Base-by-base conservation (phyloP, 2,888 invertebrate genomes). In the Drosophila colorata region DNA sequence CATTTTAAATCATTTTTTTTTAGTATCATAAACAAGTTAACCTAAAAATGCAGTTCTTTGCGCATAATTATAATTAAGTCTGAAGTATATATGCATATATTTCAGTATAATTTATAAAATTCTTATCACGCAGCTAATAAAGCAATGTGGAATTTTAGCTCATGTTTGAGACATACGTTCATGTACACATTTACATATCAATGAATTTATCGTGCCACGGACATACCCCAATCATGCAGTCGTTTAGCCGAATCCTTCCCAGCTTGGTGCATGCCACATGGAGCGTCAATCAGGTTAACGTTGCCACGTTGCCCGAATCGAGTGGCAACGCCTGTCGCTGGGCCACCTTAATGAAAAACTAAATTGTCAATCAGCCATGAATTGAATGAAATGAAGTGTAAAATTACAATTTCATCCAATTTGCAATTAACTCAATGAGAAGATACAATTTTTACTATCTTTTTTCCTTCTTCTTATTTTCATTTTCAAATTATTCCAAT, bases 341-440 rank as follows among this genome's bases (percentile, higher is more conserved):
- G 69, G 31, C 55, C 51, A 75, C 78, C 84, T 90, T 90, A 91
- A 90, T 90, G 87, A 89, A 86, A 90, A 91, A 89, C 88, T 88
- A 86, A 91, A 90, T 91, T 90, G 87, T 87, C 90, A 91, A 90
- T 90, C 90, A 91, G 88, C 88, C 91, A 89, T 87, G 89, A 91
- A 91, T 88, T 90, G 88, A 76, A 87, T 76, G 79, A 90, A 90
- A 88, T 88, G 87, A 91, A 89, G 90, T 90, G 90, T 89, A 90
- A 91, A 91, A 91, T 91, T 91, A 89, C 90, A 90, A 91, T 90
- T 91, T 91, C 87, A 91, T 88, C 90, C 87, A 89, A 91, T 89
- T 90, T 90, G 89, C 91, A 90, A 90, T 90, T 90, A 91, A 90
- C 88, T 87, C 90, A 84, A 87, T 84, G 87, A 83, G 85, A 87